Conservation (phyloP, 2,888 invertebrate species). For the Fragum whitleyi region DNA sequence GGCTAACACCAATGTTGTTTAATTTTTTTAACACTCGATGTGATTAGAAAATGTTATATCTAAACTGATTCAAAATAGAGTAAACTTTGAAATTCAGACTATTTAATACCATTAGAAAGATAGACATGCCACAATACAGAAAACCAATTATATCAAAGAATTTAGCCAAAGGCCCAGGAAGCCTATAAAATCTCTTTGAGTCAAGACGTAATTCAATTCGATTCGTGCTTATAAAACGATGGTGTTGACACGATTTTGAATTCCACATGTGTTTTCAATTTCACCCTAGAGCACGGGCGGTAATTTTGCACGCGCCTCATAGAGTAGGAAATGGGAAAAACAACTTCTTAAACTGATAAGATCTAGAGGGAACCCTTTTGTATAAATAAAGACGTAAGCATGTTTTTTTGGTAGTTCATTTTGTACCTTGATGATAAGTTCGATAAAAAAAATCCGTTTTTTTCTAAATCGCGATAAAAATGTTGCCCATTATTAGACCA, state of each 20-base stretch:
- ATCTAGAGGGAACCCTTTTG: conserved; percentile 32
- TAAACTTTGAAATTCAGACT: too few species aligned
- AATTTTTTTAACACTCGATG: too few species aligned
- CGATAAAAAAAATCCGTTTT: too few species aligned
- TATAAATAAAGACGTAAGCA: neutral
- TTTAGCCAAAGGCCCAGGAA: conserved; percentile 5
- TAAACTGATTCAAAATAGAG: too few species aligned
- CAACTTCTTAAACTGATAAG: conserved; percentile 52
- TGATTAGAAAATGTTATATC: too few species aligned
- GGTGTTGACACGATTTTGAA: conserved; percentile 64
- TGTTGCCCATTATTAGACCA: too few species aligned
- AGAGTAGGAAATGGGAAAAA: conserved; percentile 55
- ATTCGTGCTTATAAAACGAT: conserved; percentile 14
- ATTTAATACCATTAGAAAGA: too few species aligned
- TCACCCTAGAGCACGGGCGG: conserved; percentile 47
- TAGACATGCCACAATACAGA: neutral
- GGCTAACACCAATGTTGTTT: too few species aligned
- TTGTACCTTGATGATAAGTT: too few species aligned
- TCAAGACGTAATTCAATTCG: conserved; percentile 14
- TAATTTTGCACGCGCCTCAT: conserved; percentile 66
- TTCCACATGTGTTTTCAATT: conserved; percentile 65
- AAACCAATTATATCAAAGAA: neutral
- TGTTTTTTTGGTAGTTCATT: too few species aligned
- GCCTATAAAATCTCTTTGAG: conserved; percentile 10
- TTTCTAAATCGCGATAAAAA: too few species aligned